phyloP scores from a whole-genome alignment of 2,113 vertebrate species.

The Leiothrix lutea region DNA sequence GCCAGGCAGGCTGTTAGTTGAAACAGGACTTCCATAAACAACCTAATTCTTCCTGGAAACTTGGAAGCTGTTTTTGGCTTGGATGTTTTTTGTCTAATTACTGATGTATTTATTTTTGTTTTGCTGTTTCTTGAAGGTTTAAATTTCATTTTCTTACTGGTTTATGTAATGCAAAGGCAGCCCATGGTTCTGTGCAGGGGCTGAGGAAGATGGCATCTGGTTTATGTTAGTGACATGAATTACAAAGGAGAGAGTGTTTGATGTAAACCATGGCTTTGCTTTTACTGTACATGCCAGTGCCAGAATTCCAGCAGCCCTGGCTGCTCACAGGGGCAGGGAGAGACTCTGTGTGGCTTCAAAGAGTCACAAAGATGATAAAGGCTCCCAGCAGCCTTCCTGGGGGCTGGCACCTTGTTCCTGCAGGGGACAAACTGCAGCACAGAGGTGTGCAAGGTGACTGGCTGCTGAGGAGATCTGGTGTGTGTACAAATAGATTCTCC shows the following conservation, averaged over 20 bases:
- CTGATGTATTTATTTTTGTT: slow-evolving; percentile 51
- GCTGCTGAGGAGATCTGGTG: background rate
- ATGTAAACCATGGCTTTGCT: slow-evolving; percentile 48
- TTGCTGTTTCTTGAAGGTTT: slow-evolving; percentile 29
- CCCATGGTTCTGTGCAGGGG: background rate
- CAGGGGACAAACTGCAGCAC: background rate
- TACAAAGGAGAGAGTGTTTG: slow-evolving; percentile 50
- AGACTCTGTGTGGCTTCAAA: slow-evolving; percentile 9
- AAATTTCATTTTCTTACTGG: slow-evolving; percentile 39
- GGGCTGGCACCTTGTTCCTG: background rate
- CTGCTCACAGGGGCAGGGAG: background rate
- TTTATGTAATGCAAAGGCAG: slow-evolving; percentile 26
- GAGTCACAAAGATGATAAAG: background rate
- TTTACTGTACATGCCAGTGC: slow-evolving; percentile 34
- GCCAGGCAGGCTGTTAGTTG: slow-evolving; percentile 59
- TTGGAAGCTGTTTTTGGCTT: slow-evolving; percentile 57
- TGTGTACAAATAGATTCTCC: rapidly evolving
- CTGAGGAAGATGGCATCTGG: slow-evolving; percentile 57
- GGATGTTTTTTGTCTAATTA: slow-evolving; percentile 52
- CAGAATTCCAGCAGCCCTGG: slow-evolving; percentile 45
- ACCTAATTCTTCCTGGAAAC: slow-evolving; percentile 66
- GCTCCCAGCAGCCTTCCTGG: background rate
- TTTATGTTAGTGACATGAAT: slow-evolving; percentile 60
- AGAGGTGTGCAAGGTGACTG: background rate
- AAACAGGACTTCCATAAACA: slow-evolving; percentile 64